Evolutionary conservation across 2,888 invertebrate genomes (phyloP).

Genomic region (Phania funesta): DNA sequence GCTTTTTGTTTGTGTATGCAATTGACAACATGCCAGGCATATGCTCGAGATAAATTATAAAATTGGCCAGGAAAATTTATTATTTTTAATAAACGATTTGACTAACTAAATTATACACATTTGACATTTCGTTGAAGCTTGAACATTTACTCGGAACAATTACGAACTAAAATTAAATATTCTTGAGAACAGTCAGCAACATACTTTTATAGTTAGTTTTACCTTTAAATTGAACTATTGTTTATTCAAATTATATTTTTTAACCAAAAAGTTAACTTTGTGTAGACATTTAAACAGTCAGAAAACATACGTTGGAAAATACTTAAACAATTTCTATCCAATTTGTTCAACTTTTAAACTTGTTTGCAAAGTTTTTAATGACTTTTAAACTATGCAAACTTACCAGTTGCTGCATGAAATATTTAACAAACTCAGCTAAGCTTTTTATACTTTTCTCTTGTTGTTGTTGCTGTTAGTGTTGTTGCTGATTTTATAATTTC

Average conservation of each 20-base stretch:
- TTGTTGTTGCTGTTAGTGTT: constrained; percentile 6
- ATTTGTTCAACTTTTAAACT: constrained; percentile 74
- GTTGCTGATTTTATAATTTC: not conserved
- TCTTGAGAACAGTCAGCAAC: not conserved
- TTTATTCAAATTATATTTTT: constrained; percentile 15
- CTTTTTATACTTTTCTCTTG: not conserved
- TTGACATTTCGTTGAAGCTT: not conserved
- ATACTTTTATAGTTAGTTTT: not conserved
- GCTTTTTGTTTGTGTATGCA: constrained; percentile 1
- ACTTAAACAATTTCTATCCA: constrained; percentile 74
- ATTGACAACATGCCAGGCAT: constrained; percentile 1
- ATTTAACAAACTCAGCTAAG: constrained; percentile 51
- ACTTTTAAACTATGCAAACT: constrained; percentile 75
- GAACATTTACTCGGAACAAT: not conserved
- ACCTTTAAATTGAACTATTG: not conserved
- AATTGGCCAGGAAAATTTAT: constrained; percentile 14
- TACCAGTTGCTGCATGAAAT: constrained; percentile 56
- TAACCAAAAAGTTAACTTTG: not conserved
- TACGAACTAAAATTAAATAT: not conserved
- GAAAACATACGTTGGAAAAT: constrained; percentile 36
- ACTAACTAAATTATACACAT: constrained; percentile 7
- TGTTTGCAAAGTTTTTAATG: constrained; percentile 78
- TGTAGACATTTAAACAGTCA: constrained; percentile 1
- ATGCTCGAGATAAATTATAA: not conserved
- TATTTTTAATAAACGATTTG: constrained; percentile 32